Evolutionary conservation across 2,888 invertebrate genomes (phyloP).

Genomic region (Agriopis aurantiaria): DNA sequence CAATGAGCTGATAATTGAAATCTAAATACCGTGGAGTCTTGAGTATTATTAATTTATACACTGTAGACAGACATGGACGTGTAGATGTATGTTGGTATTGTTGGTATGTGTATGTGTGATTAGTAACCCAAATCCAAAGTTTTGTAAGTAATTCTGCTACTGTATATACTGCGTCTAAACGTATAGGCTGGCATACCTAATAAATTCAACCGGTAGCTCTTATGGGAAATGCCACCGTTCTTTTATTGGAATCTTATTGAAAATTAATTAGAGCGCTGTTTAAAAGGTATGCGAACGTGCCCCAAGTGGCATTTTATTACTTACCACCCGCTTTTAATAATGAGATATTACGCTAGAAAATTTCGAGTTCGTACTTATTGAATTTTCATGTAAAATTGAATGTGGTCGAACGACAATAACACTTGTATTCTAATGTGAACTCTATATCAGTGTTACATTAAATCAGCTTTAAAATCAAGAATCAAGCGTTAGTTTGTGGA

Average conservation of each 20-base stretch:
- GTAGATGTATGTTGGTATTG: too few species aligned
- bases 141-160: neutral
- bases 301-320: conserved; percentile 27
- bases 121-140: neutral
- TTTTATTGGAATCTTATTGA: conserved; percentile 54
- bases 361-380: neutral
- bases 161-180: conserved; percentile 27
- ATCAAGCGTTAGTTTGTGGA: neutral
- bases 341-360: conserved; percentile 15
- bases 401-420: neutral
- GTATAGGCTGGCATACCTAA: conserved; percentile 52
- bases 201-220: conserved; percentile 63
- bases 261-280: conserved; percentile 45
- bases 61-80: too few species aligned
- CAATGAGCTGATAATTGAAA: too few species aligned
- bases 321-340: conserved; percentile 21
- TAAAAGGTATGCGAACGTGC: conserved; percentile 35
- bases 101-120: neutral
- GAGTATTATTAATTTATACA: too few species aligned
- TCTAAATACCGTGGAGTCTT: too few species aligned
- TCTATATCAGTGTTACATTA: neutral
- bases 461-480: neutral
- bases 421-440: neutral
- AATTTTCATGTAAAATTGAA: neutral
- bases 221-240: conserved; percentile 59